Evolutionary conservation across 2,888 invertebrate species (phyloP), one percentile per base, ranked within the genome.

Genomic region (Helleia helle): DNA sequence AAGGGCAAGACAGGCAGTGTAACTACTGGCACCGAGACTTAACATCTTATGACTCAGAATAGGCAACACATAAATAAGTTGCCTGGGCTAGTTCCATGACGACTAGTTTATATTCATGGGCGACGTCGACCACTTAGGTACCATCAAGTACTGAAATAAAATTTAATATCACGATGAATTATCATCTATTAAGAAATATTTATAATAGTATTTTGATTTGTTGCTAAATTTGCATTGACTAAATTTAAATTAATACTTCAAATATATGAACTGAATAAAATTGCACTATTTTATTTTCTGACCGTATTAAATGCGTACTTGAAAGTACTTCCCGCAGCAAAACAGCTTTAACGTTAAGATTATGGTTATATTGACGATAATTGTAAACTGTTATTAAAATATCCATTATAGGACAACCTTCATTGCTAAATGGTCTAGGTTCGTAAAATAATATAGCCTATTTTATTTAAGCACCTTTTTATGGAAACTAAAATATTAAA

Each of bases 341-440:
- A n/a, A 34, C 12, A 34, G 12, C 34, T 34, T 8, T n/a, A 18
- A 22, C 22, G 9, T 18, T 30, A 18, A 18, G n/a, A 31, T 18
- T 34, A 8, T 13, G 22, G 34, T 11, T 8, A 34, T 18, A 34
- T 34, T 12, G 34, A 11, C 34, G 34, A 34, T 34, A 34, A 34
- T 34, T 34, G 18, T 7, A 22, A 34, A 6, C 2, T 2, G 18
- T 34, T 31, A 31, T 31, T 37, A 37, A 37, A 26, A 25, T 37
- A 37, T 37, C 15, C 37, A 24, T 25, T 37, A 37, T 22, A 26
- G 15, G 14, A 15, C 36, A 36, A 24, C 18, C 13, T 36, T 36
- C 22, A 13, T 36, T 26, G 37, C 37, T 4, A 22, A 22, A 34
- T 12, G 34, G 34, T 11, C 22, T 17, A 31, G 31, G 34, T 12